Evolutionary conservation across 2,888 invertebrate genomes (phyloP).

Genomic region (Lithophane semibrunnea): DNA sequence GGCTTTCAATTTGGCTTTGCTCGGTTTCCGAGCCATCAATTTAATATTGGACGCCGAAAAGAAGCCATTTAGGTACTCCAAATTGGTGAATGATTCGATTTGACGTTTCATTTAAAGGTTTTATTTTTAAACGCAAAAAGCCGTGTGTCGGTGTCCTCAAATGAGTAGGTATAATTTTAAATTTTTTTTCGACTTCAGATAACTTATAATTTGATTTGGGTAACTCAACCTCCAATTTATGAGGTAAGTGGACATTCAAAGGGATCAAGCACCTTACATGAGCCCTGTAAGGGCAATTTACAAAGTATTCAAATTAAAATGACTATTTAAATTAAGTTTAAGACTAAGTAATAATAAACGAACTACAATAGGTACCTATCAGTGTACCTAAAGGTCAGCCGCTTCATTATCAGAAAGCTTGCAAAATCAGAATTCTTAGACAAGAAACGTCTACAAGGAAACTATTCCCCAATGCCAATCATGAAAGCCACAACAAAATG

Average conservation of each 20-base stretch:
- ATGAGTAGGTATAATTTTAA: background rate
- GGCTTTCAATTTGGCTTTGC: constrained; percentile 28
- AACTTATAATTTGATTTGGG: background rate
- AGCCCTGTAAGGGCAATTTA: background rate
- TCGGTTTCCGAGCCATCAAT: constrained; percentile 31
- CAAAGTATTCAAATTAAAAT: background rate
- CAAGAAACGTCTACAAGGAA: background rate
- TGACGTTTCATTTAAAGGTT: constrained; percentile 24
- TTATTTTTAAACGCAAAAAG: constrained; percentile 17
- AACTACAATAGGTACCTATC: background rate
- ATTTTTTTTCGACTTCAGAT: background rate
- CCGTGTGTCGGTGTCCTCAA: background rate
- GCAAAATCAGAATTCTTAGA: background rate
- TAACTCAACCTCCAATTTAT: background rate
- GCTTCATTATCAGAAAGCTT: background rate
- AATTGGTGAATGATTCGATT: constrained; percentile 59
- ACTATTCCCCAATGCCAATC: constrained; percentile 35
- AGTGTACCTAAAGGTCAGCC: background rate
- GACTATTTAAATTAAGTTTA: background rate
- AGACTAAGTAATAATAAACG: too few relatives aligned
- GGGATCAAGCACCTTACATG: background rate
- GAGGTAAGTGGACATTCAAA: background rate
- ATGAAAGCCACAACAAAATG: constrained; percentile 37
- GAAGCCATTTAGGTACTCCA: constrained; percentile 52
- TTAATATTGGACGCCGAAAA: constrained; percentile 59